A percentile compares a stretch with the other conserved stretches of the same genome.
Evolutionary conservation across 2,888 invertebrate genomes (phyloP).

Genomic region (Dynastes maya): DNA sequence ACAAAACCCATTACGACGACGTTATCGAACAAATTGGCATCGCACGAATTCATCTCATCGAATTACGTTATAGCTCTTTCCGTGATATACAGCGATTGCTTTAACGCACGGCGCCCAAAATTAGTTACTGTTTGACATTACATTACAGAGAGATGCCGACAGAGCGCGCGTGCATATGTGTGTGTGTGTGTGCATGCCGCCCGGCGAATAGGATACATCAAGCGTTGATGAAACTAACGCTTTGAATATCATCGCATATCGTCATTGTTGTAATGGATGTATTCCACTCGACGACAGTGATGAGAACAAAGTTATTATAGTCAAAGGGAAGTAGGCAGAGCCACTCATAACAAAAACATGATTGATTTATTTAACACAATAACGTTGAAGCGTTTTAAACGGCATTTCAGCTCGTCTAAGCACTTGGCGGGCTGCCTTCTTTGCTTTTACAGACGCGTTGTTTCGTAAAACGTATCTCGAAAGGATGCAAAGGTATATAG

Average conservation of each 20-base stretch:
- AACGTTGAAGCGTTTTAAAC: conserved; percentile 30
- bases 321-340: conserved; percentile 8
- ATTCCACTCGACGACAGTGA: background rate
- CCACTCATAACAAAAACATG: conserved; percentile 26
- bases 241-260: conserved; percentile 15
- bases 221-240: conserved; percentile 22
- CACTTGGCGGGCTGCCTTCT: background rate
- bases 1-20: conserved; percentile 9
- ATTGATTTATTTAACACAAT: conserved; percentile 40
- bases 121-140: conserved; percentile 20
- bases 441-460: background rate
- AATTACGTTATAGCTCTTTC: too few relatives aligned
- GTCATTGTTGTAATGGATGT: conserved; percentile 17
- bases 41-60: conserved; percentile 24
- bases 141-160: background rate
- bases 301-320: conserved; percentile 36
- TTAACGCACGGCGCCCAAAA: background rate
- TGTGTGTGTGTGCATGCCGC: too few relatives aligned
- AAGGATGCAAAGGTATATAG: background rate
- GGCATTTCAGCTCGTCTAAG: conserved; percentile 11
- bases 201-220: too few relatives aligned
- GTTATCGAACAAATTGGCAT: conserved; percentile 7
- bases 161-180: background rate
- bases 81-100: background rate
- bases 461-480: background rate